Evolutionary conservation across 2,113 vertebrate species (phyloP).

Genomic region (Vanacampus margaritifer): DNA sequence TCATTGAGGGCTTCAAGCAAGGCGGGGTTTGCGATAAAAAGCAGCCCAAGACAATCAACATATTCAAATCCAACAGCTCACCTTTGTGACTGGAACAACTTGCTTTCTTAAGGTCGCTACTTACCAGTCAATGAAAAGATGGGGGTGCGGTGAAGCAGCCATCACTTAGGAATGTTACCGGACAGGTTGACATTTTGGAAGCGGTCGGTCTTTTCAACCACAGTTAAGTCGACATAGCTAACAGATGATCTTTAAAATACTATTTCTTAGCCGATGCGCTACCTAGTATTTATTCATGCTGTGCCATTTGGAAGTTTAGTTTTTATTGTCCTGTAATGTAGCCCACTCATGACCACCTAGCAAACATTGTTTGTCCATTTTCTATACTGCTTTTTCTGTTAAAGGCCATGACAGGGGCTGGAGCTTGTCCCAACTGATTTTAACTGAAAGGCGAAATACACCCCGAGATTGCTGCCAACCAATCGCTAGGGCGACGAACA

Average conservation of each 20-base stretch:
- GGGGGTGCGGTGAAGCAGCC: not conserved
- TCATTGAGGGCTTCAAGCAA: conserved; percentile 5
- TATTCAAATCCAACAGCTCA: conserved; percentile 31
- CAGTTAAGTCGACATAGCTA: conserved; percentile 37
- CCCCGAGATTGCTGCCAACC: not conserved
- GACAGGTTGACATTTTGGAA: conserved; percentile 32
- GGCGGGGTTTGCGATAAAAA: conserved; percentile 8
- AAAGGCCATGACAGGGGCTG: not conserved
- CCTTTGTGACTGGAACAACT: not conserved
- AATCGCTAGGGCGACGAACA: not conserved
- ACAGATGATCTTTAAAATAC: conserved; percentile 11
- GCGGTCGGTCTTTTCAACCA: conserved; percentile 7
- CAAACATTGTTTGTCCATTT: not conserved
- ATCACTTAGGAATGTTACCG: conserved; percentile 31
- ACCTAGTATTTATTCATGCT: not conserved
- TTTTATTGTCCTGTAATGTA: too few relatives aligned
- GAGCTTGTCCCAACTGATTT: not conserved
- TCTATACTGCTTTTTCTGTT: not conserved
- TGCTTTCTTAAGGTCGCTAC: not conserved
- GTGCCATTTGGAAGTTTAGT: not conserved
- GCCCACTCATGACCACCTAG: not conserved
- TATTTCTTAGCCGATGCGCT: not conserved
- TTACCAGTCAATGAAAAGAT: conserved; percentile 9
- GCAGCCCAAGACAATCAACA: conserved; percentile 17
- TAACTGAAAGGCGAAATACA: not conserved